These are phyloP conservation scores for Hemistola chrysoprasaria DNA, from an alignment of 2,888 invertebrate genomes.

Conservation along the genomic window DNA sequence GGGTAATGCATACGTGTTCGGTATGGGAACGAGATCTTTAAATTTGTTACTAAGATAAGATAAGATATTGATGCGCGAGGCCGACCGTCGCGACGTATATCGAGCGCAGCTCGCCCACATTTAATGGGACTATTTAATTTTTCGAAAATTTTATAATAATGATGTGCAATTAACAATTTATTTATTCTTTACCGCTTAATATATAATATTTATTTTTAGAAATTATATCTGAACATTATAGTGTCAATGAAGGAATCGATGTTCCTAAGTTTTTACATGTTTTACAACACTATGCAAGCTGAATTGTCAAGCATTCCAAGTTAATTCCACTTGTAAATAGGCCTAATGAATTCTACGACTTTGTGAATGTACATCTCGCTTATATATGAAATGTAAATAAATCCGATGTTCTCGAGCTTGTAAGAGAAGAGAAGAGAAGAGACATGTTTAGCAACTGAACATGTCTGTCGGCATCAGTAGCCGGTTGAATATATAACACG, in stretches of 20 bases:
- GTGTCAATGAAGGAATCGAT: slow-evolving; percentile 66
- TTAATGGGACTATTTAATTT: slow-evolving; percentile 60
- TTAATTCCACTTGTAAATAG: slow-evolving; percentile 81
- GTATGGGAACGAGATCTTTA: slow-evolving; percentile 50
- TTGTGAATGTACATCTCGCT: slow-evolving; percentile 72
- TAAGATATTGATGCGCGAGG: slow-evolving; percentile 55
- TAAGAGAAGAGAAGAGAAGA: slow-evolving; percentile 30
- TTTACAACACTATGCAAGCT: slow-evolving; percentile 65
- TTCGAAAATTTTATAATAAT: slow-evolving; percentile 66
- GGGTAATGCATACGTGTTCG: slow-evolving; percentile 47
- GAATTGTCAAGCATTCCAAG: slow-evolving; percentile 76
- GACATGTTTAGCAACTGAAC: slow-evolving; percentile 58
- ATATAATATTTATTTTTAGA: slow-evolving; percentile 78
- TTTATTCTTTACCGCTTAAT: slow-evolving; percentile 76
- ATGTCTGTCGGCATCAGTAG: slow-evolving; percentile 46
- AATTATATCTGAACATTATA: slow-evolving; percentile 64
- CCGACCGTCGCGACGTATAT: slow-evolving; percentile 52
- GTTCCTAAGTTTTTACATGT: slow-evolving; percentile 71
- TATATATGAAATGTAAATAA: slow-evolving; percentile 72
- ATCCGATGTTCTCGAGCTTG: slow-evolving; percentile 64
- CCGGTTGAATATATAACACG: slow-evolving; percentile 58
- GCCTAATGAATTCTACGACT: slow-evolving; percentile 74
- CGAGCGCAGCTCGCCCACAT: slow-evolving; percentile 66
- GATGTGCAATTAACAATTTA: slow-evolving; percentile 76
- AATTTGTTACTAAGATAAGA: slow-evolving; percentile 45